Evolutionary conservation across 2,113 vertebrate genomes (phyloP).

Genomic region (Pangasianodon hypophthalmus): DNA sequence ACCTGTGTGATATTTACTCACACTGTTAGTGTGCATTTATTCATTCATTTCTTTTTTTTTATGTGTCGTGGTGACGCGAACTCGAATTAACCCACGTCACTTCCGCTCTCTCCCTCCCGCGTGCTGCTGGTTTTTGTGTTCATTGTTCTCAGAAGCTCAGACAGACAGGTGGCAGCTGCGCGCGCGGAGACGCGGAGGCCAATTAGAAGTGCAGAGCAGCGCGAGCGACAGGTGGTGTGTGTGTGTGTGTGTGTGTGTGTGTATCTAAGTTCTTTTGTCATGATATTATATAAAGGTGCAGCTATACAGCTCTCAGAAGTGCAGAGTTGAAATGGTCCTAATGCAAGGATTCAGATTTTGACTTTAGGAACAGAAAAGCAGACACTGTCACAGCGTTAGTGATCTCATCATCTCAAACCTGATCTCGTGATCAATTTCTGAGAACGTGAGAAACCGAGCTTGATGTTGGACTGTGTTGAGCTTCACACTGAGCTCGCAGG

Average conservation of each 20-base stretch:
- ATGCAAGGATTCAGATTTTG: neutral
- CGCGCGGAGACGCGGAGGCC: neutral
- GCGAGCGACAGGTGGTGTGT: slow-evolving; percentile 21
- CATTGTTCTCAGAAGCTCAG: neutral
- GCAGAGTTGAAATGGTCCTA: neutral
- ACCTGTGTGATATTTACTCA: neutral
- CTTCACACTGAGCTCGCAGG: neutral
- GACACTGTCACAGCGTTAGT: neutral
- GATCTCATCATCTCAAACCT: no score
- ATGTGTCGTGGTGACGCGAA: neutral
- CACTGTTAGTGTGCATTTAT: neutral
- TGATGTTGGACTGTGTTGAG: neutral
- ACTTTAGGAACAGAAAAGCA: neutral
- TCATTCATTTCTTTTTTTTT: neutral
- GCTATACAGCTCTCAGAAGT: neutral
- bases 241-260: slow-evolving; percentile 10
- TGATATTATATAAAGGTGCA: neutral
- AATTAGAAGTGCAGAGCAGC: slow-evolving; percentile 5
- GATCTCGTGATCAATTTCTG: neutral
- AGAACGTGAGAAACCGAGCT: neutral
- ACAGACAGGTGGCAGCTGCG: slow-evolving; percentile 32
- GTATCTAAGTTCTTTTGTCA: neutral
- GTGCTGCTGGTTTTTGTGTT: neutral
- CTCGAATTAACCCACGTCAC: neutral
- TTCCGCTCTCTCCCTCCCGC: neutral